Conservation (phyloP, 2,113 vertebrate genomes). For the Embiotoca jacksoni region DNA sequence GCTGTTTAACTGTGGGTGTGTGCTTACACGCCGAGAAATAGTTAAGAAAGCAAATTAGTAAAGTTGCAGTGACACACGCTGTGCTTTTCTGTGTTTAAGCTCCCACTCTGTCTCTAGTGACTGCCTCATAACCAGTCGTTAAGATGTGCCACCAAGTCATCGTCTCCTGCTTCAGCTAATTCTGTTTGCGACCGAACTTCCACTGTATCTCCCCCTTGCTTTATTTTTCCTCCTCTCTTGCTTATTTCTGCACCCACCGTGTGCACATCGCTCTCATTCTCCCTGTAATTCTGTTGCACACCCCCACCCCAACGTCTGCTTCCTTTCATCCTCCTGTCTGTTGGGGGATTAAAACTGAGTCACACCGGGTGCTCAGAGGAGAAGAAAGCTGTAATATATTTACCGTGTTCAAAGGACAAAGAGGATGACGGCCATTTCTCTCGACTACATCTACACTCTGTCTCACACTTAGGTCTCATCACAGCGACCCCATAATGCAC, state of each 20-base stretch:
- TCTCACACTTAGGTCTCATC: slow-evolving; percentile 50
- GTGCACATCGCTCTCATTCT: slow-evolving; percentile 25
- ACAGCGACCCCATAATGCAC: slow-evolving; percentile 28
- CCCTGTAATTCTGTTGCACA: neutral
- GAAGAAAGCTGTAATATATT: slow-evolving; percentile 58
- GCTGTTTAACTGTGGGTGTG: slow-evolving; percentile 25
- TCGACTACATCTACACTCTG: slow-evolving; percentile 33
- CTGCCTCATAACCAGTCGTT: slow-evolving; percentile 28
- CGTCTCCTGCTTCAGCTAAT: slow-evolving; percentile 18
- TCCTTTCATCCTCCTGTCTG: slow-evolving; percentile 59
- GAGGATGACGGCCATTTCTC: slow-evolving; percentile 51
- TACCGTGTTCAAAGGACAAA: slow-evolving; percentile 66
- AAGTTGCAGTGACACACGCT: slow-evolving; percentile 21
- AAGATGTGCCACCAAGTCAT: slow-evolving; percentile 33
- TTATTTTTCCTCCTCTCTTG: neutral
- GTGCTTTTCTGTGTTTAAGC: slow-evolving; percentile 18
- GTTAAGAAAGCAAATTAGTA: slow-evolving; percentile 33
- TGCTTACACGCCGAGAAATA: neutral
- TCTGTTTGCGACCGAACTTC: neutral
- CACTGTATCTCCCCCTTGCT: neutral
- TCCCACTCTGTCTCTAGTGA: neutral
- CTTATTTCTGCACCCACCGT: slow-evolving; percentile 30
- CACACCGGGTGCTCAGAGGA: slow-evolving; percentile 46
- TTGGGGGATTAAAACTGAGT: slow-evolving; percentile 63
- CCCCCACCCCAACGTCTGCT: slow-evolving; percentile 24